Base-by-base conservation (phyloP, 1,140 invertebrate species). In the Argopecten irradians region DNA sequence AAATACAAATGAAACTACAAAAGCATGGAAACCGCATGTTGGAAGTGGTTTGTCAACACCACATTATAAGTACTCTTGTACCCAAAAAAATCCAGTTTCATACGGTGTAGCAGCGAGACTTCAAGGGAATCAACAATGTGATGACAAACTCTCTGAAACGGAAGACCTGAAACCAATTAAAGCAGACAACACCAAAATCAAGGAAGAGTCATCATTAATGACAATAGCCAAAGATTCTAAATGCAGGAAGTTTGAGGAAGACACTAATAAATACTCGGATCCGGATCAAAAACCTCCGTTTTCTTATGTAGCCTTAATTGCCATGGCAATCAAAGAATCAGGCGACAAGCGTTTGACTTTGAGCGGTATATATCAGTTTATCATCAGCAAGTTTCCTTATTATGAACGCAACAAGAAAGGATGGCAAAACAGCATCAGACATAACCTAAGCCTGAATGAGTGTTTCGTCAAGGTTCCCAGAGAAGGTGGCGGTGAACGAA, bases 221-320 rank as follows among this genome's bases (percentile, higher is more conserved):
- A 85, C n/a, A 14, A 55, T 84, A 14, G 14, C 14, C 7, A 88
- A 83, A 19, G 33, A 83, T 85, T 84, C 41, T n/a, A 46, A 43
- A n/a, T 83, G 83, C 33, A 83, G 82, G 34, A 55, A 55, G 39
- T 84, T 84, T 34, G 83, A 35, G 34, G 87, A 88, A 43, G 82
- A 87, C 22, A 84, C 89, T n/a, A 89, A 88, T 39, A 92, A 92
- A 86, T 92, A 92, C 83, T 92, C 91, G 2, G 94, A 94, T 71
- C 93, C 94, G 13, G 93, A 94, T 84, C 89, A 92, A 0, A 97
- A 97, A 91, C 96, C 96, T 1, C 96, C 96, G 0, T 97, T 96
- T 92, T 96, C 96, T 1, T 97, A 97, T 92, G 97, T 97, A 7
- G 96, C 97, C 14, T 94, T 97, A 2, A 97, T 97, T 82, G 96